Conservation (phyloP, 2,797 vertebrate genomes). For the Falco naumanni region DNA sequence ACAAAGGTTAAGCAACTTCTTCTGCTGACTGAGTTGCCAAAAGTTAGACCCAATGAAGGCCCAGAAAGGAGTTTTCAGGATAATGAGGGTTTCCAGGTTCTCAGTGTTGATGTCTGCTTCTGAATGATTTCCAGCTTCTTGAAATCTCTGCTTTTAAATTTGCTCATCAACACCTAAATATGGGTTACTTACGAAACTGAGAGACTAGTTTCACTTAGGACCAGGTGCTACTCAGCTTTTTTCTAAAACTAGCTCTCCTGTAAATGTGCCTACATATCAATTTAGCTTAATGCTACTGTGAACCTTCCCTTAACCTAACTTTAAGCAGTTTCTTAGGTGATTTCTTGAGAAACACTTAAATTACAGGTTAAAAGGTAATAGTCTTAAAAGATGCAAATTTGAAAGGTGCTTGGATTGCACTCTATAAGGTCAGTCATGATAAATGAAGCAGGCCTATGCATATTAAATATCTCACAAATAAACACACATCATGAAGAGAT, state of each 20-base stretch:
- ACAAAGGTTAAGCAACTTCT: not conserved
- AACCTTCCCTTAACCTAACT: not conserved
- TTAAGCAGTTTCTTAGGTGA: not conserved
- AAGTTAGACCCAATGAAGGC: not conserved
- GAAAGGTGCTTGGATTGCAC: not conserved
- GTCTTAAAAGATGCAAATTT: not conserved
- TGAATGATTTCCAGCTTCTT: not conserved
- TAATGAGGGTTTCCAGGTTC: not conserved
- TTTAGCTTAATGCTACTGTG: not conserved
- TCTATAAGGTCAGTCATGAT: not conserved
- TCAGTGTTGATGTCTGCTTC: not conserved
- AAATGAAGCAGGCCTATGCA: not conserved
- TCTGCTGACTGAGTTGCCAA: not conserved
- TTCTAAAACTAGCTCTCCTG: not conserved
- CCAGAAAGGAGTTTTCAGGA: not conserved
- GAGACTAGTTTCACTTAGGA: not conserved
- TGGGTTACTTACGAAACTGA: not conserved
- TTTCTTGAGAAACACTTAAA: not conserved
- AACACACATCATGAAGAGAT: not conserved
- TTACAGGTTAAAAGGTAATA: not conserved
- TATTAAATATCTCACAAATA: not conserved
- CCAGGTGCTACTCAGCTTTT: not conserved
- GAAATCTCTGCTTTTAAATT: not conserved
- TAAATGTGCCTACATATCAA: not conserved
- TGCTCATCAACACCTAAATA: not conserved